These are phyloP conservation scores for Lepus americanus DNA, from an alignment of 2,113 vertebrate species.

Conservation along the genomic window DNA sequence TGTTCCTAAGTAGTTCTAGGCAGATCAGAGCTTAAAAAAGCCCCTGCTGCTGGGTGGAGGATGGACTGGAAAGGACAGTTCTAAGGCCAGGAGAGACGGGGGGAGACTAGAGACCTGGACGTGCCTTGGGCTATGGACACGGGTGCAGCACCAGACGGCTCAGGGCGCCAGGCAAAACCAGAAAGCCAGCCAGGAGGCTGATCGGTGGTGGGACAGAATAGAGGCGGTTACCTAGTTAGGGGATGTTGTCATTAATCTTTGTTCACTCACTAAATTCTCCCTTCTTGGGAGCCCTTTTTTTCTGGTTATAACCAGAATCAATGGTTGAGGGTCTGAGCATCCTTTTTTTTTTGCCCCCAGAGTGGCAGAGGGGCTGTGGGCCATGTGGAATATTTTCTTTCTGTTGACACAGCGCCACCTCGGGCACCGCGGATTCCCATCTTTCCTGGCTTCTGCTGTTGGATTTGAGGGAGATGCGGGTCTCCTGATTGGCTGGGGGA, in stretches of 20 bases:
- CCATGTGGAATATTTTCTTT: neutral
- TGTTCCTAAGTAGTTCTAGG: conserved; percentile 81
- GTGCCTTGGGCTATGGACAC: no score
- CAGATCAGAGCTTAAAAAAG: conserved; percentile 71
- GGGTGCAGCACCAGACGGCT: neutral
- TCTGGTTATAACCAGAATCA: neutral
- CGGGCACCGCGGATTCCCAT: neutral
- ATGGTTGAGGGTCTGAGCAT: neutral
- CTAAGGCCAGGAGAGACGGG: neutral
- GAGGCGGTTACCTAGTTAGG: neutral
- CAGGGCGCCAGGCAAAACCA: neutral
- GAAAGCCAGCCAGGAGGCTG: neutral
- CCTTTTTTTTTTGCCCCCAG: neutral
- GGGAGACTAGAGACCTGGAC: neutral
- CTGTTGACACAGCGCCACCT: neutral
- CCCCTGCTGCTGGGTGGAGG: neutral
- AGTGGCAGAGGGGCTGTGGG: neutral
- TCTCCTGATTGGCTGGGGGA: neutral
- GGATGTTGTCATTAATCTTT: neutral
- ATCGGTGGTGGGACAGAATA: neutral
- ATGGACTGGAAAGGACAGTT: neutral
- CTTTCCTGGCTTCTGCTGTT: conserved; percentile 19
- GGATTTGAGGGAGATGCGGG: neutral
- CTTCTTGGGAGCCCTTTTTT: neutral
- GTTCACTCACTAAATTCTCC: neutral